Conservation (phyloP, 2,113 vertebrate genomes). For the Peromyscus polionotus region DNA sequence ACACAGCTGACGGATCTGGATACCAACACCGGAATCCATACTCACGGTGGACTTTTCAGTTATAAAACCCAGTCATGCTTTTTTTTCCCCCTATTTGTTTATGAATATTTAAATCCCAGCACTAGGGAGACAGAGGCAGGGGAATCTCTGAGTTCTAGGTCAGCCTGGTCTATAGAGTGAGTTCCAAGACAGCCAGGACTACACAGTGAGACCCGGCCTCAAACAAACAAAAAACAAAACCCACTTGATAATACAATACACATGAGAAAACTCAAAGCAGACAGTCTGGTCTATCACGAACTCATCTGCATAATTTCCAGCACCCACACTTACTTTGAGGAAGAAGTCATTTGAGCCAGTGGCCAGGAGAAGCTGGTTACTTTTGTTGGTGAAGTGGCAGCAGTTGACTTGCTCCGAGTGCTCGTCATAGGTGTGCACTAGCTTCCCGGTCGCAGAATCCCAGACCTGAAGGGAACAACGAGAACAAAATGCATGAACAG, state of each 20-base stretch:
- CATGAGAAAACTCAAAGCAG: background rate
- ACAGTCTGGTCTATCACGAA: background rate
- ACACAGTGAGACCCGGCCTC: background rate
- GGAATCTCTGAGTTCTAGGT: background rate
- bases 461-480: slow-evolving; percentile 90
- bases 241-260: background rate
- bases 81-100: background rate
- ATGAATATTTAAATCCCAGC: background rate
- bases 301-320: background rate
- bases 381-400: slow-evolving; percentile 94
- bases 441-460: slow-evolving; percentile 90
- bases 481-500: slow-evolving; percentile 13
- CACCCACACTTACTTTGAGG: slow-evolving; percentile 89
- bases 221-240: background rate
- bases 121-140: background rate
- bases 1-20: background rate
- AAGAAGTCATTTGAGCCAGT: slow-evolving; percentile 94
- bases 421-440: slow-evolving; percentile 90
- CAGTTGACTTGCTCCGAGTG: slow-evolving; percentile 96
- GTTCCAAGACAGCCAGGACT: background rate
- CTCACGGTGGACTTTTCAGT: slow-evolving; percentile 14
- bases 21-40: background rate
- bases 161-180: background rate
- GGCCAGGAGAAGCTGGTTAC: slow-evolving; percentile 90
- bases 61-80: background rate